phyloP scores from a whole-genome alignment of 2,888 invertebrate genomes.

The Amphipyra berbera region DNA sequence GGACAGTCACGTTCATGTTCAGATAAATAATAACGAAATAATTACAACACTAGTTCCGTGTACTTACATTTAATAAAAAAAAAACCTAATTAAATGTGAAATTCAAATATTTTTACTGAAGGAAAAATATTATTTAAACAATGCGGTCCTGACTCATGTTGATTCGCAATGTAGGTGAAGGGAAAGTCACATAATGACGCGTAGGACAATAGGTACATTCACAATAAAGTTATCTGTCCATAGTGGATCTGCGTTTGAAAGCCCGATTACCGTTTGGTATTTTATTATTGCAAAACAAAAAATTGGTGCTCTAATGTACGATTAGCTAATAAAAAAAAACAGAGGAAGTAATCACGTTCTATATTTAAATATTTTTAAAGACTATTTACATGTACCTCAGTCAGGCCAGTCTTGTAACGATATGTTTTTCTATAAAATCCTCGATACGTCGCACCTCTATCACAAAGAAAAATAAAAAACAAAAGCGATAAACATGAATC shows the following conservation, averaged over 20 bases:
- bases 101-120: neutral
- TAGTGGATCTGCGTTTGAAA: slow-evolving; percentile 15
- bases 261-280: neutral
- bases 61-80: neutral
- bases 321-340: slow-evolving; percentile 3
- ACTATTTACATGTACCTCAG: too few relatives aligned
- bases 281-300: slow-evolving; percentile 8
- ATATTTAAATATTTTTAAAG: neutral
- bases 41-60: neutral
- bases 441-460: slow-evolving; percentile 2
- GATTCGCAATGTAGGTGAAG: slow-evolving; percentile 12
- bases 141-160: slow-evolving; percentile 4
- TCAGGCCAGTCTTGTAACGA: neutral
- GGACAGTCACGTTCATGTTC: neutral
- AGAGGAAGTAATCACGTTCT: neutral
- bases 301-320: neutral
- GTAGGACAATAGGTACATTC: slow-evolving; percentile 16
- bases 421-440: slow-evolving; percentile 1
- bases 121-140: slow-evolving; percentile 1
- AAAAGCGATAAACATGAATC: neutral
- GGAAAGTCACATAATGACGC: slow-evolving; percentile 20
- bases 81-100: neutral
- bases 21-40: slow-evolving; percentile 1
- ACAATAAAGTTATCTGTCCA: slow-evolving; percentile 5
- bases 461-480: neutral